Base-by-base conservation (phyloP, 37 sponge, comb jelly and placozoan genomes). In the Aphrocallistes beatrix region DNA sequence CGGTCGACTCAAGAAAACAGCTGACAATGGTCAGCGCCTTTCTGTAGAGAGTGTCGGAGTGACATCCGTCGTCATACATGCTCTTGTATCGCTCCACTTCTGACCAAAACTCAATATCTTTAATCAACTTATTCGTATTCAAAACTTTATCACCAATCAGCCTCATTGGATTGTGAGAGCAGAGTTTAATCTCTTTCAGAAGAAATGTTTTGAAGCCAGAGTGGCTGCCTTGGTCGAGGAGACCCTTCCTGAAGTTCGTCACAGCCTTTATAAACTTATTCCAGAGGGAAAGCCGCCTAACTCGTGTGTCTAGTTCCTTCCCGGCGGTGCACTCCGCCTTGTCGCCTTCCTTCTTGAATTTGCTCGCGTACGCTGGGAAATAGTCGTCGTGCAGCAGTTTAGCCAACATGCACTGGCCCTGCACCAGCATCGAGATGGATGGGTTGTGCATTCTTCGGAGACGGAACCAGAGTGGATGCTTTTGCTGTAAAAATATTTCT, bases 21-120 rank as follows among this genome's bases (percentile, higher is more conserved):
- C 91, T 91, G 50, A 91, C 89, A 23, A 97, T 91, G 37, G 97
- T 94, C 36, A 90, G 87, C 30, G 94, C 97, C 38, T 97, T 97
- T 51, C 91, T 88, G 51, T 91, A 88, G 0, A 97, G 51, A 38
- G 92, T 88, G 81, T 50, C 37, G 1, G 51, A 36, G 38, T 50
- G 21, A 81, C 85, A 84, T 23, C 25, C 25, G 38, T 36, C 50
- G 23, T 84, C 34, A 28, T 39, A 83, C 34, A 38, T n/a, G 23
- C 51, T 87, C 9, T 37, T 45, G 36, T 83, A 91, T 88, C 88
- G 87, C 82, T 93, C 91, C 39, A 94, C 91, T 84, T 97, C 97
- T 37, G 86, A 86, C 92, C 95, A 97, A 89, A 97, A 94, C 34
- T 88, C 87, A 23, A 97, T 87, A 83, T 97, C 97, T 49, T 85